Evolutionary conservation across 2,797 vertebrate species (phyloP), one percentile per base, ranked within the genome.

Genomic region (Megaceryle alcyon): DNA sequence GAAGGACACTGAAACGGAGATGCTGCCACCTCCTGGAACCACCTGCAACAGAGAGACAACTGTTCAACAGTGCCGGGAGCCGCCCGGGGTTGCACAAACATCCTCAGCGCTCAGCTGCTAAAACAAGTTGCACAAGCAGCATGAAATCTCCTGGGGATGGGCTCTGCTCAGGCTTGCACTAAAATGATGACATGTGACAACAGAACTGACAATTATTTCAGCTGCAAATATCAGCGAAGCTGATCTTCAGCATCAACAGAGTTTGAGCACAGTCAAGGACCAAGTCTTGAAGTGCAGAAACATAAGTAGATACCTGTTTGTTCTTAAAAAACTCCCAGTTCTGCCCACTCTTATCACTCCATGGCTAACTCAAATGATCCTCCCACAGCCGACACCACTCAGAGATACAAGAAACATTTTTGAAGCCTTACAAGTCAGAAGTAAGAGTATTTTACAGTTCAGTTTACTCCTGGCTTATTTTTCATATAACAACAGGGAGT

Each of bases 21-120:
- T 94, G 46, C 98, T 98, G 93, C 98, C 98, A 53, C 98, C 97
- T 37, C 98, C 98, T 86, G 99, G 99, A 96, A 99, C 94, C 90
- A 99, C 98, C 99, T 99, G 97, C 37, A 60, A 44, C 1, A 6
- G 12, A 22, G 71, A 89, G 31, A 81, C 10, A 72, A 22, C 15
- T 0, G 26, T 2, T 88, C 0, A 35, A 86, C 26, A 20, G 43
- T 0, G 14, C 69, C 3, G 33, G 53, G 48, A 75, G 37, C 65
- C 35, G 85, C 57, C 33, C 7, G 69, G 60, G 63, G 33, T 85
- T 82, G 83, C 88, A 16, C 88, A 86, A 88, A 33, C 31, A 8
- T 4, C 54, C 59, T 53, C 51, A 11, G 61, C 2, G 3, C 77
- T 54, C 69, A 9, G 82, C 73, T 46, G 82, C 87, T 76, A 41